Evolutionary conservation across 2,113 vertebrate genomes (phyloP), one percentile per base, ranked within the genome.

Genomic region (Gopherus flavomarginatus): DNA sequence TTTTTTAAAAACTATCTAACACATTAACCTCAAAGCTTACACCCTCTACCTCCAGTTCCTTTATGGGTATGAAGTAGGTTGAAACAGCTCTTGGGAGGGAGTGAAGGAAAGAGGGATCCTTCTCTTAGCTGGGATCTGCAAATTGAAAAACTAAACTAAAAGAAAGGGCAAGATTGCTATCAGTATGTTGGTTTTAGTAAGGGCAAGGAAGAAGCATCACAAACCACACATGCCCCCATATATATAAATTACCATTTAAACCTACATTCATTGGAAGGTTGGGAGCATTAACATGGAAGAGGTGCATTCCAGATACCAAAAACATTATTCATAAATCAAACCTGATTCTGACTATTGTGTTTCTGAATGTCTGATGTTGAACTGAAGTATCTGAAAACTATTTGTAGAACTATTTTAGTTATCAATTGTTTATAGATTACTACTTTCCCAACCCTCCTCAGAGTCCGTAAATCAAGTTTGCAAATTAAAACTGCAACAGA

Each of bases 371-470:
- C 21, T 38, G 27, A 62, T 62, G 57, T 17, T 65, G 31, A 69
- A 69, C 17, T 69, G 5, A 91, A 65, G 82, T 89, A 94, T 94
- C 86, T 93, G 52, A 85, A 59, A 81, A 24, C 47, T 65, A 81
- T 75, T 89, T 90, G 65, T 96, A 88, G 78, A 96, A 86, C 87
- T 91, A 49, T 94, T 97, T 96, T 93, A 96, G 93, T 93, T 93
- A 97, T 26, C 90, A 82, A 92, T 94, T 94, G 93, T 97, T 97
- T 95, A 96, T 93, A 92, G 95, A 92, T 90, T 90, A 69, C 93
- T 96, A 97, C 95, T 93, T 96, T 69, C 87, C 81, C 92, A 24
- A 91, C 95, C 93, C 77, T n/a, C 16, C 16, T 65, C 7, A 16
- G 62, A 65, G 31, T 91, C 87, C 27, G 89, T 88, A 95, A 97